These are phyloP conservation scores for Onychomys torridus DNA, from an alignment of 2,797 vertebrate species.

Conservation along the genomic window DNA sequence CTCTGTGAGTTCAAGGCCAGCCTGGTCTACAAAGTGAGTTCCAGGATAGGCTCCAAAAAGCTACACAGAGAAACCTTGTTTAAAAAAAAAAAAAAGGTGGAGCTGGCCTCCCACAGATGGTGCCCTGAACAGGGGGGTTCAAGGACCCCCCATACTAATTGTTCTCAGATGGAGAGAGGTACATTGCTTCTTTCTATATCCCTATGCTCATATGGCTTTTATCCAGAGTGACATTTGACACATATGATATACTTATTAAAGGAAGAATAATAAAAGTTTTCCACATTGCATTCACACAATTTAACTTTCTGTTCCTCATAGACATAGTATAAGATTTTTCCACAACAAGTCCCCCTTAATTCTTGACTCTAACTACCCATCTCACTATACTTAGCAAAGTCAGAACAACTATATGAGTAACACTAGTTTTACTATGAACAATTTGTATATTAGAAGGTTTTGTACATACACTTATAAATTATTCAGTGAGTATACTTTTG, in stretches of 20 bases:
- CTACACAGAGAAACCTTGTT: too few species aligned
- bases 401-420: neutral
- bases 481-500: neutral
- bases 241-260: neutral
- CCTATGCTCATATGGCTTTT: neutral
- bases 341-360: neutral
- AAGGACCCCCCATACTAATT: neutral
- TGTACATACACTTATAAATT: neutral
- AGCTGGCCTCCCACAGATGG: too few species aligned
- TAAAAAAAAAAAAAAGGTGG: too few species aligned
- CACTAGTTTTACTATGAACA: neutral
- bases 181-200: neutral
- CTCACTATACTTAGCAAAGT: neutral
- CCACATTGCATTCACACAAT: neutral
- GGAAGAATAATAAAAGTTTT: neutral
- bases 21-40: too few species aligned
- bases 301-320: neutral
- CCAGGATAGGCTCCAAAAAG: too few species aligned
- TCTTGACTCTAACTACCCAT: neutral
- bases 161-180: neutral
- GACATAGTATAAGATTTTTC: neutral
- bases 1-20: too few species aligned
- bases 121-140: too few species aligned
- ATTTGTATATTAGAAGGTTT: neutral
- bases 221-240: neutral